Conservation (phyloP, 2,888 invertebrate species). For the Drosophila phalerata region DNA sequence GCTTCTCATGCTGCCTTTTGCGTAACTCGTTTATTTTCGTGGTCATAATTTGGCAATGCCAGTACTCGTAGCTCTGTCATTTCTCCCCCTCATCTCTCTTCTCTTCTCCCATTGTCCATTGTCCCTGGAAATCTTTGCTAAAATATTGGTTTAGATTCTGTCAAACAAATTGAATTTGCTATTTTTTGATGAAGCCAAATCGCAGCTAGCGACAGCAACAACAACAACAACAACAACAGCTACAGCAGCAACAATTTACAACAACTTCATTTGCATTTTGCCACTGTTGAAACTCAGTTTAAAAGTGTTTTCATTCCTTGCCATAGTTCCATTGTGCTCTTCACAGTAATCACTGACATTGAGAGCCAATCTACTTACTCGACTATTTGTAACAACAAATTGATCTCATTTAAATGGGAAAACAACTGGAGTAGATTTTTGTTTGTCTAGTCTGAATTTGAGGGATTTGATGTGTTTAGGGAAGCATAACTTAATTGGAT, state of each 20-base stretch:
- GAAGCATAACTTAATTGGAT: too few relatives aligned
- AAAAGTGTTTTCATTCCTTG: neutral
- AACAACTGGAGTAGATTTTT: too few relatives aligned
- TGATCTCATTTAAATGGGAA: too few relatives aligned
- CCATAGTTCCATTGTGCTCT: neutral
- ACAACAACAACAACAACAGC: neutral
- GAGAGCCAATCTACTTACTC: slow-evolving; percentile 12
- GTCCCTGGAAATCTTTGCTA: slow-evolving; percentile 34
- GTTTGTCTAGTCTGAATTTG: too few relatives aligned
- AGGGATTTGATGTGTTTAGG: too few relatives aligned
- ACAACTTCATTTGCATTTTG: slow-evolving; percentile 26
- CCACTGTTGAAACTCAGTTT: slow-evolving; percentile 16
- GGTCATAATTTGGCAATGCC: slow-evolving; percentile 80
- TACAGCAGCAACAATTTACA: neutral
- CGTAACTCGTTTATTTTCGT: slow-evolving; percentile 79
- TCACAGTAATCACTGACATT: slow-evolving; percentile 23
- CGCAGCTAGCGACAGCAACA: slow-evolving; percentile 21
- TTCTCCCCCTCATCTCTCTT: neutral
- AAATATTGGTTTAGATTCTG: slow-evolving; percentile 81
- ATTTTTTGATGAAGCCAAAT: slow-evolving; percentile 69
- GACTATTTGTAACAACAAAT: slow-evolving; percentile 1
- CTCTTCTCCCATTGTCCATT: slow-evolving; percentile 7
- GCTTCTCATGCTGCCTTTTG: slow-evolving; percentile 16
- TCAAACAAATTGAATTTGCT: slow-evolving; percentile 79
- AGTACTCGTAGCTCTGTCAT: slow-evolving; percentile 44